These are phyloP conservation scores for Hestina assimilis DNA, from an alignment of 1,140 invertebrate species.

Conservation along the genomic window DNA sequence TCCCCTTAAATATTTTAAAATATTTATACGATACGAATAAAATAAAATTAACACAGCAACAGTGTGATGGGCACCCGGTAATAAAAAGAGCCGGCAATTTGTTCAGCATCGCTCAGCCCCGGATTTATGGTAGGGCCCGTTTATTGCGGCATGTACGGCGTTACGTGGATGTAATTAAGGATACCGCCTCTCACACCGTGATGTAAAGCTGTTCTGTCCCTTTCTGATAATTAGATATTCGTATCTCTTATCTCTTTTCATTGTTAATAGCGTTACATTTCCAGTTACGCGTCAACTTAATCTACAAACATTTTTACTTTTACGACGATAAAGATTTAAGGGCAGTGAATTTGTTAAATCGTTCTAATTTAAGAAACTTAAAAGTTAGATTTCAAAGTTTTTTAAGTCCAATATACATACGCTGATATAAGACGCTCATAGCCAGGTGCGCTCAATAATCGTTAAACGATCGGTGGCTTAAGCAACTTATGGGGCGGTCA, in stretches of 20 bases:
- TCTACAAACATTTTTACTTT: too few relatives aligned
- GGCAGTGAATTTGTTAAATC: too few relatives aligned
- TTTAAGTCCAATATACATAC: too few relatives aligned
- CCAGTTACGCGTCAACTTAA: too few relatives aligned
- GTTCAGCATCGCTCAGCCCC: conserved; percentile 1
- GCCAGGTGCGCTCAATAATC: too few relatives aligned
- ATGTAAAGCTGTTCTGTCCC: background rate
- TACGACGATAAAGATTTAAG: too few relatives aligned
- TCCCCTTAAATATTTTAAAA: too few relatives aligned
- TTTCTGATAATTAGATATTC: background rate
- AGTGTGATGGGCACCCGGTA: background rate
- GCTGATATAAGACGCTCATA: too few relatives aligned
- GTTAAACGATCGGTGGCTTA: too few relatives aligned
- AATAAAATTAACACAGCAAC: conserved; percentile 1
- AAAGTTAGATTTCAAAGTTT: too few relatives aligned
- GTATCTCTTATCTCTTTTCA: background rate
- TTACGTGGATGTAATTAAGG: conserved; percentile 31
- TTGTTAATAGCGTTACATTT: background rate
- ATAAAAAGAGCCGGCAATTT: conserved; percentile 8
- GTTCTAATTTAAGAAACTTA: too few relatives aligned
- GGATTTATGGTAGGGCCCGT: conserved; percentile 16
- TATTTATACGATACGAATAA: background rate
- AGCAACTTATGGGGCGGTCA: too few relatives aligned
- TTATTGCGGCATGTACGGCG: conserved; percentile 26
- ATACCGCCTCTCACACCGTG: conserved; percentile 17